Base-by-base conservation (phyloP, 2,797 vertebrate species). In the Falco rusticolus region DNA sequence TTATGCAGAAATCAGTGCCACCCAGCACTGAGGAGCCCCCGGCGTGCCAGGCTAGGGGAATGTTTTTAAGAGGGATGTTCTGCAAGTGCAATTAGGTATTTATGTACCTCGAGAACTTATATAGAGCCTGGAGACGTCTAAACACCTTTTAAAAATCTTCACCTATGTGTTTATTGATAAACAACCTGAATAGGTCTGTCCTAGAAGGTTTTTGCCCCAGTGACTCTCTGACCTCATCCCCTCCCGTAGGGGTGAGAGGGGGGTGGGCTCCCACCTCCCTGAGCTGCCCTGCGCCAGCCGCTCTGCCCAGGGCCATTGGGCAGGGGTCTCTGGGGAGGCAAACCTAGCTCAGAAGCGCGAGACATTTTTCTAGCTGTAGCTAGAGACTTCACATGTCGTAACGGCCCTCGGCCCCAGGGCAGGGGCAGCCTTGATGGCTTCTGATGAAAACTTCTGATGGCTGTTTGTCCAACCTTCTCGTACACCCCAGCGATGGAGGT, bases 221-320 rank as follows among this genome's bases (percentile, higher is more conserved):
- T 10, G 45, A 41, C 22, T 29, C 51, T 64, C 21, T 34, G 16
- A 64, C 11, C 20, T 53, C 1, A 0, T 34, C 15, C 12, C 7
- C 22, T 83, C 57, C 43, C 8, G 16, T 33, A 11, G n/a, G 6
- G 21, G 7, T 15, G 22, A 47, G 56, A 17, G 14, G 25, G 39
- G 41, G 41, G 41, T 41, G 41, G 41, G 41, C 41, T 43, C 41
- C 41, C 19, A 18, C 4, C 16, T 45, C 41, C 41, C 15, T 34
- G 37, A 33, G 26, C 7, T n/a, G 45, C 22, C 20, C 20, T 11
- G 1, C 4, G 4, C 56, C 5, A 4, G 16, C 15, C 12, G 9
- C 61, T n/a, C 34, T 41, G 21, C 10, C 3, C 1, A 41, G 19
- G 48, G 16, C 28, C 31, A 5, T 12, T 5, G 29, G 33, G 11